A percentile compares a stretch with the other conserved stretches of the same genome.
Conservation (phyloP, 2,797 vertebrate genomes). For the Florisuga fusca region DNA sequence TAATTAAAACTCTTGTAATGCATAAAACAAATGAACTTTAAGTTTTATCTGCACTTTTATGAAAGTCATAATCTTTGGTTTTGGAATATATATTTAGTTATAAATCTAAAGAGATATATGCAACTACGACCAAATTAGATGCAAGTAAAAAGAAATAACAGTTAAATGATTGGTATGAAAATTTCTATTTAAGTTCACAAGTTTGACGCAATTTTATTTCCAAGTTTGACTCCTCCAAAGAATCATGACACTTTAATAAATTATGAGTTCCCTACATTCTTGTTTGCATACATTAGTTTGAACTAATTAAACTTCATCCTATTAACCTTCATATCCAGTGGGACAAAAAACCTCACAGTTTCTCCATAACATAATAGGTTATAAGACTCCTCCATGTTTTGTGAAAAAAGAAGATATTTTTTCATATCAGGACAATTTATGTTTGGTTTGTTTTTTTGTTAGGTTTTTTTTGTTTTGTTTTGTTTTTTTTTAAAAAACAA, state of each 20-base stretch:
- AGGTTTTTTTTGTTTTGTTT: no score
- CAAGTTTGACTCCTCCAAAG: not conserved
- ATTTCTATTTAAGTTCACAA: not conserved
- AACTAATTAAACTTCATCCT: not conserved
- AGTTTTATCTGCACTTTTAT: not conserved
- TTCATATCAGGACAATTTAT: not conserved
- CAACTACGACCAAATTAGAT: not conserved
- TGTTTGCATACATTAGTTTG: not conserved
- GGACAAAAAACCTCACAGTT: not conserved
- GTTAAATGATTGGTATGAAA: not conserved
- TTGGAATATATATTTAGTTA: not conserved
- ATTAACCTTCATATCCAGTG: not conserved
- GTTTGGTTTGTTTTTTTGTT: no score
- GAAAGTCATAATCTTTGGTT: not conserved
- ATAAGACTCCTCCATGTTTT: not conserved
- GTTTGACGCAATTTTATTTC: not conserved
- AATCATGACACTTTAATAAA: not conserved
- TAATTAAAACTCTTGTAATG: not conserved
- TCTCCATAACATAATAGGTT: not conserved
- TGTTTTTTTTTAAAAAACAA: no score
- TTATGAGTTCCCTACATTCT: not conserved
- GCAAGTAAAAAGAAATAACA: not conserved
- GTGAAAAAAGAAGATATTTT: not conserved
- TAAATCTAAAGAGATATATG: not conserved
- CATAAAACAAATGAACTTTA: not conserved